Base-by-base conservation (phyloP, 2,113 vertebrate species). In the Myxocyprinus asiaticus region DNA sequence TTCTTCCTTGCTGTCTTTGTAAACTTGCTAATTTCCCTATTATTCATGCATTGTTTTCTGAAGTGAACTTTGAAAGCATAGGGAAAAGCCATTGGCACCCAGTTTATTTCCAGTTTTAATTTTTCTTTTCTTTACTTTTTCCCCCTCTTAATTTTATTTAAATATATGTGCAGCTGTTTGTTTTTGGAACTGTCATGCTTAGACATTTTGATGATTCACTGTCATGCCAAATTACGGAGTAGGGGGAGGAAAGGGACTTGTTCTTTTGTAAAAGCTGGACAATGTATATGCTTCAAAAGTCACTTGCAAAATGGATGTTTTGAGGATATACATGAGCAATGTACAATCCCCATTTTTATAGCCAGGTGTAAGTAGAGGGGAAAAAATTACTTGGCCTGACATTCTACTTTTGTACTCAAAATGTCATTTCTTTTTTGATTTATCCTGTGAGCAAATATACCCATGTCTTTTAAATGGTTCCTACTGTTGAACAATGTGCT, bases 331-430 rank as follows among this genome's bases (percentile, higher is more conserved):
- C 88, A 88, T 14, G 87, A 92, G 91, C 92, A 93, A 90, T 85
- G 92, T 93, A 93, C 92, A 93, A 92, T 92, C 92, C 90, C 89
- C 88, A 69, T 78, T 77, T 88, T 90, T 92, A 77, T 81, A 86
- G 88, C 79, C 83, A 86, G 90, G 88, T 0, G 43, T 85, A 84
- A 56, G 67, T 15, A 67, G 78, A 45, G 22, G 22, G 76, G 81
- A 79, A 82, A 82, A 83, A 86, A 82, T 83, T 84, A 87, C 88
- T 88, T 89, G 87, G 89, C 86, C 90, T 84, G 88, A 87, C 90
- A 86, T 89, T 90, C 90, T 92, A 90, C 88, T 91, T 93, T 90
- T 91, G 86, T 91, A 90, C 89, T 86, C 63, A 80, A 85, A 85
- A 88, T 85, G 88, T 87, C 87, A 88, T 90, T 90, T 55, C 85